Base-by-base conservation (phyloP, 2,113 vertebrate genomes). In the Ammodytes dubius region DNA sequence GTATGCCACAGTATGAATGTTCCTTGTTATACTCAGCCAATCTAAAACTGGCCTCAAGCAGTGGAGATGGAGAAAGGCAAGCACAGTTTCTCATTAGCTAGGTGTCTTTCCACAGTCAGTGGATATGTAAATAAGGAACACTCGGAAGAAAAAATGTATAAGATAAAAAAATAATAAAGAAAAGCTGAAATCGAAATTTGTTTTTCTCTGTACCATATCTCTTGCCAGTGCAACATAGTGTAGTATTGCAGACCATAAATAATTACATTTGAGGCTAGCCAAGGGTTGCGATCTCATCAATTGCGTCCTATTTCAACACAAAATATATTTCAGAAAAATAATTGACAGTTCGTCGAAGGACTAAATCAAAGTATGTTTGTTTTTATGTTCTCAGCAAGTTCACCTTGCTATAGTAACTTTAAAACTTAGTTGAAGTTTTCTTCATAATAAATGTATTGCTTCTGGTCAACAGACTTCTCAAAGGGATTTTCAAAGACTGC, bases 11-110 rank as follows among this genome's bases (percentile, higher is more conserved):
- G 37, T 52, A 17, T 70, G 46, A 77, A 50, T 57, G 40, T 64
- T 79, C 75, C 42, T 17, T 15, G 39, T 79, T 27, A 84, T 43
- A 69, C n/a, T 52, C 19, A 35, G 15, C 57, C 77, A 86, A 80
- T 67, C 77, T 80, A 81, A 90, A 77, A 68, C 11, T 72, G 37
- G 84, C 92, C 89, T 84, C 13, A 46, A 91, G 90, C 85, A 67
- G 64, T 10, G 59, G 59, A 88, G 82, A 90, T 75, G 64, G 66
- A 84, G 68, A 92, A 89, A 68, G 27, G 54, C 46, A 52, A 64
- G n/a, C 46, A 54, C 10, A 39, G n/a, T 82, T 93, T 93, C 72
- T 90, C 91, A 93, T 93, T 92, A 90, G 77, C 73, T 19, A 58
- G 60, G 72, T 76, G 84, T 80, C 71, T 75, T 72, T 77, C 69